Conservation (phyloP, 2,797 vertebrate species). For the Phataginus tricuspis region DNA sequence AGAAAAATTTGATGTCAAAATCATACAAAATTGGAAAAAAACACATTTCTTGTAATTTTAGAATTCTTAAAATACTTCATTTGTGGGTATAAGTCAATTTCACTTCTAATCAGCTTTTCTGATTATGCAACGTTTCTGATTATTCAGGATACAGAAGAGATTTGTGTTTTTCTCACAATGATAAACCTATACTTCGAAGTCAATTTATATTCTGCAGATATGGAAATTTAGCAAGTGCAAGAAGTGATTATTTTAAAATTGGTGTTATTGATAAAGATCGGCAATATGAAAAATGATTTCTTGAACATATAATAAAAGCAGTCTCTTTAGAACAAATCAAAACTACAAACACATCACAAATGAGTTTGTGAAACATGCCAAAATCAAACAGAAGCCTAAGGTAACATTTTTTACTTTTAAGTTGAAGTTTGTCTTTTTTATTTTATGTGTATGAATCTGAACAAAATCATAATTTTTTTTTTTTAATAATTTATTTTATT, state of each 20-base stretch:
- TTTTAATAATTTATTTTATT: too few relatives aligned
- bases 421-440: not conserved
- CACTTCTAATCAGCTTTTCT: conserved; percentile 38
- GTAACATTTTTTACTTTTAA: not conserved
- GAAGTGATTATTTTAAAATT: conserved; percentile 12
- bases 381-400: not conserved
- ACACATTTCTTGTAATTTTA: conserved; percentile 28
- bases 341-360: not conserved
- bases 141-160: conserved; percentile 25
- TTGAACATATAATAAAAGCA: not conserved
- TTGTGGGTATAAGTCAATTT: conserved; percentile 41
- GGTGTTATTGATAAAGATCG: not conserved
- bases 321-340: not conserved
- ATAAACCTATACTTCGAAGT: not conserved
- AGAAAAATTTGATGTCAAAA: conserved; percentile 5
- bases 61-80: conserved; percentile 47
- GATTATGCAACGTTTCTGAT: conserved; percentile 33
- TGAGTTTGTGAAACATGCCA: not conserved
- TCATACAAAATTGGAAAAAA: not conserved
- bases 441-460: not conserved
- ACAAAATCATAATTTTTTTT: too few relatives aligned
- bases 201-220: conserved; percentile 24
- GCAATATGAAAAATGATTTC: not conserved
- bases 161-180: conserved; percentile 7
- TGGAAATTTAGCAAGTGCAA: conserved; percentile 34